Percentiles rank a stretch among this genome's conserved stretches.
Conservation (phyloP, 2,113 vertebrate species). For the Hemicordylus capensis region DNA sequence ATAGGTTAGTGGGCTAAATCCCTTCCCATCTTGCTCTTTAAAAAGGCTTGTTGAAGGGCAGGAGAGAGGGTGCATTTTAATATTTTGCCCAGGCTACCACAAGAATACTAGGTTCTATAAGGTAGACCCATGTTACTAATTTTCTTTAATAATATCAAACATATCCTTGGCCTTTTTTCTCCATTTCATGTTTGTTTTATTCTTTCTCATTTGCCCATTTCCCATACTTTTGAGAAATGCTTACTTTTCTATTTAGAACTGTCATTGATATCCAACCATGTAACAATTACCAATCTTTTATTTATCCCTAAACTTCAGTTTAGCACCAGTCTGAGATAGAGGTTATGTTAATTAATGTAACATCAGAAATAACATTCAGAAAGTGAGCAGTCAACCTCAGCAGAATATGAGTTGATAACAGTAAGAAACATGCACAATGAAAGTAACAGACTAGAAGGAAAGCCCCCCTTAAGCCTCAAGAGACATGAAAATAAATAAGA, state of each 20-base stretch:
- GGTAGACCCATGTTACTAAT: neutral
- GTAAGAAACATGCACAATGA: neutral
- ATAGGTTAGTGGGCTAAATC: neutral
- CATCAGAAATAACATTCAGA: neutral
- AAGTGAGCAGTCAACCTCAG: neutral
- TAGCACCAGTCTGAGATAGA: neutral
- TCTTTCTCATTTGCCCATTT: neutral
- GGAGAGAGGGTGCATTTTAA: neutral
- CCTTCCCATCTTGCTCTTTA: neutral
- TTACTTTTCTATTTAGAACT: neutral
- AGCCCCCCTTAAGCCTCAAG: neutral
- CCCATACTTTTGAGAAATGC: neutral
- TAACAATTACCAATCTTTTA: neutral
- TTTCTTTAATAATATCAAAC: neutral
- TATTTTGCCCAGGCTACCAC: neutral
- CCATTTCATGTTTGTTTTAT: neutral
- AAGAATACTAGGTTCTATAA: neutral
- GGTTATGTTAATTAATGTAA: neutral
- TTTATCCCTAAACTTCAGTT: neutral
- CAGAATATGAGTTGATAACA: neutral
- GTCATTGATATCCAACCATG: neutral
- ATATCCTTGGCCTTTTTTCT: neutral
- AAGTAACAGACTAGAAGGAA: neutral
- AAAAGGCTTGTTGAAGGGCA: neutral
- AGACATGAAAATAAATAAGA: neutral